Evolutionary conservation across 1,140 invertebrate species (phyloP), one percentile per base, ranked within the genome.

Genomic region (Bradysia coprophila): DNA sequence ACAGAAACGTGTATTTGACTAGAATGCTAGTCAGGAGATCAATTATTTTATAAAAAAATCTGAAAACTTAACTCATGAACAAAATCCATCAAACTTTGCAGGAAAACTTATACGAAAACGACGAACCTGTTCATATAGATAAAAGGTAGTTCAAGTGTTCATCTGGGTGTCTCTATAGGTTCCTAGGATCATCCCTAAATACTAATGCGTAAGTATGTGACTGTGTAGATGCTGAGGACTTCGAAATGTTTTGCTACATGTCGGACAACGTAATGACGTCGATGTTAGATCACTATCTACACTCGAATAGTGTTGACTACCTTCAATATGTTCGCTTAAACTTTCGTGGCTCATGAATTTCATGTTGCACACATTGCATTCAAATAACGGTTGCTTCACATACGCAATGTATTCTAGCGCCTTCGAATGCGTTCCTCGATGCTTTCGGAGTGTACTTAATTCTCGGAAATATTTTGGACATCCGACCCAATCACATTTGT

Each of bases 391-490:
- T 28, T 28, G 6, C 6, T 28, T 8, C 24, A 28, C 13, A 8
- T 6, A 28, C 24, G 24, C n/a, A n/a, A n/a, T n/a, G n/a, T n/a
- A 28, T 28, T 28, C 6, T 28, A 55, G 52, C n/a, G 56, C 52
- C 5, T 53, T 48, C 32, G 48, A 43, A 44, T 59, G 56, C 0
- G 56, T 59, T 4, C 54, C 52, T 56, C 57, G 56, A 31, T 59
- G 56, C 24, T 59, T 59, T 22, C 59, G 59, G 0, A 59, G 46
- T 0, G 56, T 59, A 16, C 54, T 57, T 38, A 49, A 53, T 45
- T 59, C 56, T 0, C 56, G 49, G n/a, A 59, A 59, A 1, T 53
- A 56, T 44, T 59, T 59, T 4, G 53, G 47, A 40, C 56, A 59
- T 24, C 54, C 54, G 41, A n/a, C n/a, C n/a, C n/a, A n/a, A n/a